These are phyloP conservation scores for Laterallus jamaicensis DNA, from an alignment of 2,113 vertebrate species.

Conservation along the genomic window DNA sequence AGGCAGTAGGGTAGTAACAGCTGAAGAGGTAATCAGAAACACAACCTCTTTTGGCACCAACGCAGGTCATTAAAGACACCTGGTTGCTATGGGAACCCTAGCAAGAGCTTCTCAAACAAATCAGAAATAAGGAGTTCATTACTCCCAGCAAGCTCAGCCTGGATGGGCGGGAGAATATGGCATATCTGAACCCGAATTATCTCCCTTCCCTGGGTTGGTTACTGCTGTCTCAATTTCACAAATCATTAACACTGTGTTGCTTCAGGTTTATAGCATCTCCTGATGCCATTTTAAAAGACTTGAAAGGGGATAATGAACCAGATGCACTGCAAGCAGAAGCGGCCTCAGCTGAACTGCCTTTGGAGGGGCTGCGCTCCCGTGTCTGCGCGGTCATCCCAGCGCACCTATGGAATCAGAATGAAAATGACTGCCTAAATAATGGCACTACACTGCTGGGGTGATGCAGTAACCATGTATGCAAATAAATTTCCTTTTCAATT, in stretches of 20 bases:
- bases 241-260: not conserved
- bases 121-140: not conserved
- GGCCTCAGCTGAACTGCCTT: not conserved
- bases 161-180: not conserved
- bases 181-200: not conserved
- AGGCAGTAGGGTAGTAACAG: not conserved
- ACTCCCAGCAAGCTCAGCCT: not conserved
- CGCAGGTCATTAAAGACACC: not conserved
- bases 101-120: not conserved
- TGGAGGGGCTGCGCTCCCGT: not conserved
- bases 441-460: not conserved
- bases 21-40: not conserved
- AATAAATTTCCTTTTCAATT: constrained; percentile 2
- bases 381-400: not conserved
- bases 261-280: not conserved
- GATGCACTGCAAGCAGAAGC: not conserved
- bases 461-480: not conserved
- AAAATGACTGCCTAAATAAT: not conserved
- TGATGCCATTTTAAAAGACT: not conserved
- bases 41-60: not conserved
- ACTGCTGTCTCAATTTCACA: not conserved
- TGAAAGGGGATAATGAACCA: not conserved
- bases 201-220: not conserved
- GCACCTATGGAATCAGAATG: not conserved
- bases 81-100: not conserved